phyloP scores from a whole-genome alignment of 2,888 invertebrate genomes.

The Sesia apiformis region DNA sequence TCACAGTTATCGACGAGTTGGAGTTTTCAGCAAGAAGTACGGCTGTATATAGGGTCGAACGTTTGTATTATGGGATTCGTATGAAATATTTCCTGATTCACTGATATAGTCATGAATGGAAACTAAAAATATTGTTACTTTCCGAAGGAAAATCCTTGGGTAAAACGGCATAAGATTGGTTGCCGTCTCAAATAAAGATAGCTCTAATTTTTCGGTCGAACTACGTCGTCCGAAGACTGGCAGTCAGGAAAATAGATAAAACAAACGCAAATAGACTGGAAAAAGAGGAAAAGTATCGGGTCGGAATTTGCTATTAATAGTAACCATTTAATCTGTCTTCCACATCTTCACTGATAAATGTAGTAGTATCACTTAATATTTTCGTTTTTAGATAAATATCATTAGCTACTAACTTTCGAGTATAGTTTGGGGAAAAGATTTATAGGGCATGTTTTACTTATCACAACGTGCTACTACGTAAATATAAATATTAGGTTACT shows the following conservation, averaged over 20 bases:
- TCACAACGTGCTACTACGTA: too few species aligned
- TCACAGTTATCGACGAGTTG: not conserved
- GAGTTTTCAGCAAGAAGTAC: not conserved
- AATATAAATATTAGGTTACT: too few species aligned
- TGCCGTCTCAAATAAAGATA: slow-evolving; percentile 39
- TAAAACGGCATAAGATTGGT: slow-evolving; percentile 30
- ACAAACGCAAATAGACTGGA: slow-evolving; percentile 44
- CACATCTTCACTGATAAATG: not conserved
- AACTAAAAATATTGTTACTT: slow-evolving; percentile 11
- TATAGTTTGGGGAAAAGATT: too few species aligned
- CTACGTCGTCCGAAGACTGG: slow-evolving; percentile 36
- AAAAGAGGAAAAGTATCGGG: slow-evolving; percentile 26
- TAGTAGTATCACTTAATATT: too few species aligned
- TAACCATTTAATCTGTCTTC: slow-evolving; percentile 10
- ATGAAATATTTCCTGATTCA: not conserved
- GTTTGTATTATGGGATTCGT: not conserved
- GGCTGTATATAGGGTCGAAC: not conserved
- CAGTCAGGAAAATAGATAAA: slow-evolving; percentile 49
- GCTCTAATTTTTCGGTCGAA: slow-evolving; percentile 65
- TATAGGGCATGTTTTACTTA: too few species aligned
- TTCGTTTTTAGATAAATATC: too few species aligned
- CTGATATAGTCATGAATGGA: slow-evolving; percentile 1
- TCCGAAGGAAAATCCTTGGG: slow-evolving; percentile 9
- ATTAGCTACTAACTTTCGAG: too few species aligned
- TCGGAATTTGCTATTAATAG: slow-evolving; percentile 9